Evolutionary conservation across 2,797 vertebrate species (phyloP).

Genomic region (Botia kubotai): DNA sequence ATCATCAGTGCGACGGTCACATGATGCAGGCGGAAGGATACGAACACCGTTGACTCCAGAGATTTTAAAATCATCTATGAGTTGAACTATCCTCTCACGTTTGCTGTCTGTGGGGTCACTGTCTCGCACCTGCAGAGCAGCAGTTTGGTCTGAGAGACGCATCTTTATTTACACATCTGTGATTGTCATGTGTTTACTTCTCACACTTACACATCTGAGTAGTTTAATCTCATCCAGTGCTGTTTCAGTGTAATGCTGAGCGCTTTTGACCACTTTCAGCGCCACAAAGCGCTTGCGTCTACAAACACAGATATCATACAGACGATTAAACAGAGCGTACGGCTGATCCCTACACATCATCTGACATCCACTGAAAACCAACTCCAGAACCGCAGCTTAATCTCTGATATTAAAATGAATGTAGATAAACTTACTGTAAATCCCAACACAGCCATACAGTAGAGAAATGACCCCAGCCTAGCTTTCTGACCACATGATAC

Average conservation of each 20-base stretch:
- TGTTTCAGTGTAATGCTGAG: constrained; percentile 91
- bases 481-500: constrained; percentile 92
- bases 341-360: neutral
- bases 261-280: constrained; percentile 93
- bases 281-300: constrained; percentile 93
- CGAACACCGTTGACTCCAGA: constrained; percentile 90
- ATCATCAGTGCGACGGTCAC: neutral
- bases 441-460: constrained; percentile 98
- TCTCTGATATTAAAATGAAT: constrained; percentile 16
- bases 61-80: constrained; percentile 93
- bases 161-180: neutral
- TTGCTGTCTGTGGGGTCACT: constrained; percentile 89
- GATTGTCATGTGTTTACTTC: neutral
- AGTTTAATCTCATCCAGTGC: constrained; percentile 94
- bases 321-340: neutral
- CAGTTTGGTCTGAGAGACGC: neutral
- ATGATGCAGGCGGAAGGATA: constrained; percentile 78
- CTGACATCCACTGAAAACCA: neutral
- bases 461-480: constrained; percentile 95
- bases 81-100: constrained; percentile 89
- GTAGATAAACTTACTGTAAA: constrained; percentile 82
- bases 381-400: constrained; percentile 15
- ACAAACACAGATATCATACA: constrained; percentile 35
- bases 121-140: constrained; percentile 85
- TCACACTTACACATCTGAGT: constrained; percentile 87